Evolutionary conservation across 2,113 vertebrate species (phyloP).

Genomic region (Calidris pygmaea): DNA sequence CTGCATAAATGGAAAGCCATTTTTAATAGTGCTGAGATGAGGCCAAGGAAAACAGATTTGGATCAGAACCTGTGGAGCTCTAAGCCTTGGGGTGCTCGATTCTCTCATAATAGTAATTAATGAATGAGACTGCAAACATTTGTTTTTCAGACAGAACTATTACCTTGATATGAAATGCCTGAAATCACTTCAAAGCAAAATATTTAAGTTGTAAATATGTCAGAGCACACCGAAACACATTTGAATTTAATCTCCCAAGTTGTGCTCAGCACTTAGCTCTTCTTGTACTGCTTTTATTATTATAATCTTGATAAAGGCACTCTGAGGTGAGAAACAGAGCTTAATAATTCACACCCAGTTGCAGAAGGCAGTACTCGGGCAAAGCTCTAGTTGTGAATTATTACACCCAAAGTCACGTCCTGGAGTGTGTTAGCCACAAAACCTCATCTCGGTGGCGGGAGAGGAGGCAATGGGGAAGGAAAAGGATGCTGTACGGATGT

Average conservation of each 20-base stretch:
- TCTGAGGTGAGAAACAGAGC: not conserved
- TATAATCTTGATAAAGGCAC: not conserved
- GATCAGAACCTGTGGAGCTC: not conserved
- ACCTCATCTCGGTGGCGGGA: not conserved
- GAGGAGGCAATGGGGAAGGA: not conserved
- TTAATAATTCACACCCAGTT: not conserved
- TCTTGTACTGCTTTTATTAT: not conserved
- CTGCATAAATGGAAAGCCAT: not conserved
- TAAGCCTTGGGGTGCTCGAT: not conserved
- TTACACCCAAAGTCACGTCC: not conserved
- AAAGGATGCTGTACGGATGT: not conserved
- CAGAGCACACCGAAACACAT: not conserved
- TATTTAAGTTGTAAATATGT: conserved; percentile 33
- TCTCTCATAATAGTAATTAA: conserved; percentile 3
- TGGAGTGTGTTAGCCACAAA: not conserved
- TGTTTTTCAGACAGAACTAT: conserved; percentile 9
- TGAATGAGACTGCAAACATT: conserved; percentile 19
- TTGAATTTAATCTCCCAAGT: not conserved
- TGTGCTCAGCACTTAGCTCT: not conserved
- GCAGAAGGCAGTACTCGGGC: not conserved
- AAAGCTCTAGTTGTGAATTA: not conserved
- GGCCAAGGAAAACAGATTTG: conserved; percentile 31
- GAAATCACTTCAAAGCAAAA: conserved; percentile 13
- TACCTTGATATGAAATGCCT: not conserved
- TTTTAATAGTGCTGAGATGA: not conserved